Evolutionary conservation across 2,888 invertebrate species (phyloP).

Genomic region (Apodemia hepburni): DNA sequence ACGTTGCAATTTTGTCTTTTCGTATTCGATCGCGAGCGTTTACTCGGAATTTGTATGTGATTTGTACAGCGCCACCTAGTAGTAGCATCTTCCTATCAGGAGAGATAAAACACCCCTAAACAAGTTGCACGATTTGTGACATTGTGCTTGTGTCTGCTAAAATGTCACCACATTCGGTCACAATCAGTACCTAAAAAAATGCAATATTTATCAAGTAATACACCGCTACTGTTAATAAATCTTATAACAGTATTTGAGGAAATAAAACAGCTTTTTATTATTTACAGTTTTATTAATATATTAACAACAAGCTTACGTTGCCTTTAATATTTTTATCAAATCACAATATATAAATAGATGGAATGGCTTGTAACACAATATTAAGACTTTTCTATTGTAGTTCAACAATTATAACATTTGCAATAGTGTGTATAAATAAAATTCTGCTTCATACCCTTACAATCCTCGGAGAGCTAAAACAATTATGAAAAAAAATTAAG

Average conservation of each 20-base stretch:
- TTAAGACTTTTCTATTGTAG: neutral
- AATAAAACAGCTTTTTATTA: neutral
- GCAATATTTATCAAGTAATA: too few relatives aligned
- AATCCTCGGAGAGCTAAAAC: constrained; percentile 58
- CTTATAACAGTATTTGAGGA: neutral
- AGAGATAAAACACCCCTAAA: too few relatives aligned
- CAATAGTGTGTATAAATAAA: constrained; percentile 7
- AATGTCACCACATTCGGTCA: too few relatives aligned
- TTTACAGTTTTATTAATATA: constrained; percentile 6
- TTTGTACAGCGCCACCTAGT: too few relatives aligned
- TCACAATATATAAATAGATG: constrained; percentile 4
- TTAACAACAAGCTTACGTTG: neutral
- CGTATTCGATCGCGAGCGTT: too few relatives aligned
- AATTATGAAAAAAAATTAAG: constrained; percentile 26
- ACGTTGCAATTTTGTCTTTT: too few relatives aligned
- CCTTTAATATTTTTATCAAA: constrained; percentile 8
- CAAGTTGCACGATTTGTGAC: too few relatives aligned
- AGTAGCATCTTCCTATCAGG: too few relatives aligned
- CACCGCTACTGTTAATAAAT: neutral
- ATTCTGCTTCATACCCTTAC: constrained; percentile 39
- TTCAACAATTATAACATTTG: neutral
- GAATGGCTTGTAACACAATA: constrained; percentile 16
- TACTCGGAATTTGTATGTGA: too few relatives aligned
- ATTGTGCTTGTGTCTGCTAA: too few relatives aligned
- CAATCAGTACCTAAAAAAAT: too few relatives aligned